Evolutionary conservation across 2,888 invertebrate species (phyloP), one percentile per base, ranked within the genome.

Genomic region (Acronicta psi): DNA sequence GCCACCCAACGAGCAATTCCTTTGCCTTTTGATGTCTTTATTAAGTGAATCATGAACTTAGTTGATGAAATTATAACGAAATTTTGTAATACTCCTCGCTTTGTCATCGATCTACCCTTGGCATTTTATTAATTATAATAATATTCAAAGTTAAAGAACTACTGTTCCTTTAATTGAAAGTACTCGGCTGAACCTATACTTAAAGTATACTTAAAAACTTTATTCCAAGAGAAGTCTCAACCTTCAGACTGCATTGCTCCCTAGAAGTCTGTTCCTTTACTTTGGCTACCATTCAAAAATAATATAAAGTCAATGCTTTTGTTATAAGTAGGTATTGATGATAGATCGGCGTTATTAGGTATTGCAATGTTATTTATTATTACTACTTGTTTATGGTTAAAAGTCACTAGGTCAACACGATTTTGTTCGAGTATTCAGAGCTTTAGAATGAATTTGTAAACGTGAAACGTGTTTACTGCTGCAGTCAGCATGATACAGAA

Each of bases 11-110:
- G 64, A 76, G 69, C 60, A 58, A 69, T 77, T 78, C 74, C 74
- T 71, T 71, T 65, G 74, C 69, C 74, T 73, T 80, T 78, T 80
- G 76, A 81, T 80, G 77, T 76, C 71, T 80, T 80, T 73, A 75
- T 71, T 77, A 79, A 80, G 72, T 80, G 73, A 77, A 80, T 80
- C 69, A 72, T 70, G 71, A 75, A 79, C 75, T 81, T 62, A 56
- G 51, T 68, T 73, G 62, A 81, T 78, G 54, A 69, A 73, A 75
- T 80, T 79, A 77, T 65, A 73, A 63, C 69, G 50, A 62, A 74
- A 73, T 75, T 34, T 73, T 59, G 58, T 70, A 72, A 72, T 53
- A 73, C 55, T 62, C 53, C 53, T 47, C 58, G 69, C 66, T 68
- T 52, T 56, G 45, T 59, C 59, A 71, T 73, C 69, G 69, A 78